These are phyloP conservation scores for Oscheius sp. DNA, from an alignment of 2,888 invertebrate species.

Conservation along the genomic window DNA sequence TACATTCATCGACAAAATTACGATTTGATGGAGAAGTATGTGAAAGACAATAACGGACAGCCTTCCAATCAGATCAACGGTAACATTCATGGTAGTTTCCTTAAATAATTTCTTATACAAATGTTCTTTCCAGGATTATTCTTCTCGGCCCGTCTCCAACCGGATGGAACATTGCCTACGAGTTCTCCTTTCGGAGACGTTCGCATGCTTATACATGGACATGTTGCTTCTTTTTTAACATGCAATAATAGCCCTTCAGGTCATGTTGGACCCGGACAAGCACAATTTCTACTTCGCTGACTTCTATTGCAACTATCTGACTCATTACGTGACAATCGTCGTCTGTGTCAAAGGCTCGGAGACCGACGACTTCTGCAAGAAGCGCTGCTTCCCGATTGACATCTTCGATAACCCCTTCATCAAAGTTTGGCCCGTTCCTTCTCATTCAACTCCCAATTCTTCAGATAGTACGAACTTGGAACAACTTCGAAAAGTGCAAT, in stretches of 20 bases:
- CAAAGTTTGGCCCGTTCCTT: conserved; percentile 27
- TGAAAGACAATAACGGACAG: conserved; percentile 72
- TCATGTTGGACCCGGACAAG: conserved; percentile 42
- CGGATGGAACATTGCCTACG: conserved; percentile 58
- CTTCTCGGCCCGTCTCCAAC: conserved; percentile 70
- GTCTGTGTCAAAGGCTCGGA: conserved; percentile 58
- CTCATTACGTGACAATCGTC: conserved; percentile 73
- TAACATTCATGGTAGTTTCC: conserved; percentile 50
- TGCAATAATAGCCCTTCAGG: not conserved
- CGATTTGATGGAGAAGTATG: conserved; percentile 68
- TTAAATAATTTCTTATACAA: not conserved
- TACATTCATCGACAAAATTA: conserved; percentile 56
- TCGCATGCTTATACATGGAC: conserved; percentile 59
- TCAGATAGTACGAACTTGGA: not conserved
- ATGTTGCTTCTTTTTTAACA: conserved; percentile 5
- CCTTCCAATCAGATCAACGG: conserved; percentile 68
- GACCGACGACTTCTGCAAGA: conserved; percentile 46
- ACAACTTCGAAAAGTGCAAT: not conserved
- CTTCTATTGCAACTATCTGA: conserved; percentile 73
- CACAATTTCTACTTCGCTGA: conserved; percentile 73
- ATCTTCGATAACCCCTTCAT: conserved; percentile 64
- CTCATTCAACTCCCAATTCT: conserved; percentile 25
- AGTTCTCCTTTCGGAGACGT: conserved; percentile 70
- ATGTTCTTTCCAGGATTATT: conserved; percentile 66
- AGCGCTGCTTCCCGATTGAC: conserved; percentile 52